These are phyloP conservation scores for Pocillopora damicornis DNA, from an alignment of 64 coral and sea anemone genomes.

Conservation along the genomic window DNA sequence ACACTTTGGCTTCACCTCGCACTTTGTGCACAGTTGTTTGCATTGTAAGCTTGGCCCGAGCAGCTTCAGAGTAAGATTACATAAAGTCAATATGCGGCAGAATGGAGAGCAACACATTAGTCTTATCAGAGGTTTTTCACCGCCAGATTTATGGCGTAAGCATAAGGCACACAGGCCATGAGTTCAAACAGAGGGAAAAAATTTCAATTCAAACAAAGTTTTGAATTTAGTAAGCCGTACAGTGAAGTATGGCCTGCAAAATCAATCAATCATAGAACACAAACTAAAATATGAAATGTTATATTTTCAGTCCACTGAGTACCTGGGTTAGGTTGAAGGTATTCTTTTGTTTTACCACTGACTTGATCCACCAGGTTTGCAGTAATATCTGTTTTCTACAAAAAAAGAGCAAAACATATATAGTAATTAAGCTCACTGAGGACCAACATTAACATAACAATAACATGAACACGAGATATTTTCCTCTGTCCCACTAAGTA, in stretches of 20 bases:
- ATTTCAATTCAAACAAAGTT: background rate
- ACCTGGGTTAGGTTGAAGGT: conserved; percentile 98
- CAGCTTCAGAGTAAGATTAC: conserved; percentile 47
- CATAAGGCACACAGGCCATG: too few relatives aligned
- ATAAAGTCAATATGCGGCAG: background rate
- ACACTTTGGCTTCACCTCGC: conserved; percentile 64
- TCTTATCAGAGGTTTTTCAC: background rate
- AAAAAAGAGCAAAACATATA: background rate
- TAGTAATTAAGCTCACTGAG: too few relatives aligned
- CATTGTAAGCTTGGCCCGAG: conserved; percentile 91
- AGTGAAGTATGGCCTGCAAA: too few relatives aligned
- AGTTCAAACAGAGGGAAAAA: too few relatives aligned
- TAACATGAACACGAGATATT: too few relatives aligned
- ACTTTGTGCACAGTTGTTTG: conserved; percentile 86
- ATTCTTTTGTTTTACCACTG: conserved; percentile 86
- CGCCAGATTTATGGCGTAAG: too few relatives aligned
- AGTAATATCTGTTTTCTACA: conserved; percentile 94
- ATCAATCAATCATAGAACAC: too few relatives aligned
- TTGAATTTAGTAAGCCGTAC: too few relatives aligned
- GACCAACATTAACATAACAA: too few relatives aligned
- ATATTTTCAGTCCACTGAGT: background rate
- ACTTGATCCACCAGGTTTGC: conserved; percentile 72
- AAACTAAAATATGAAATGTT: background rate
- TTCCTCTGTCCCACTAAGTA: too few relatives aligned
- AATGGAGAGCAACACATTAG: too few relatives aligned